Base-by-base conservation (phyloP, 1,140 invertebrate species). In the Lepidostoma basale region DNA sequence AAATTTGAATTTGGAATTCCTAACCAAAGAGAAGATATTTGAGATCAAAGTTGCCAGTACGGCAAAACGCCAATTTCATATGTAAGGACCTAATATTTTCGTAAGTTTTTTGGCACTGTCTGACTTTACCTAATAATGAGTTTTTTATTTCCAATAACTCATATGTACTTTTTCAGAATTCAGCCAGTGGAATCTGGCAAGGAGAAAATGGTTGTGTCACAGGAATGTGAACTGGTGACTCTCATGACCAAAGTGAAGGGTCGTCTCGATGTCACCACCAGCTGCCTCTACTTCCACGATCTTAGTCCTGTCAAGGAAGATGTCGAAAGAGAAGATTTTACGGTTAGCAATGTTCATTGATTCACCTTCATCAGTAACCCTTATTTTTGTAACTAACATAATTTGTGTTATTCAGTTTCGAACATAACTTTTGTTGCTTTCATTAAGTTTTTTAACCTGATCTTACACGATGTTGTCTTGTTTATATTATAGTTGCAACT, bases 221-320 rank as follows among this genome's bases (percentile, higher is more conserved):
- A 88, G 73, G 85, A 88, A 26, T 89, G 88, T 75, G 86, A 89
- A 70, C 77, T 89, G 3, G 85, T 90, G 5, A 89, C 87, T 0
- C 75, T 88, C 28, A 87, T 88, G 79, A 84, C 85, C 26, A 84
- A 86, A 28, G 81, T 89, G 12, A 87, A 88, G 76, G 88, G 88
- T 20, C 80, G 85, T 36, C 81, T 89, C 18, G 88, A 89, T 75
- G 79, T 90, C 45, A 89, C 88, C n/a, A 86, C 85, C 4, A 86
- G 81, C 30, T 79, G 85, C 71, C 79, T 89, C 26, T 88, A 87
- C 64, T 89, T 89, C 74, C 83, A 87, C 74, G 88, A 89, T 75
- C 74, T 84, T 30, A 87, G 83, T 74, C 81, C 82, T 6, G 79
- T 83, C 3, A 83, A 81, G 36, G 86, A 88, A 69, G 86, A 88